phyloP scores from a whole-genome alignment of 2,797 vertebrate genomes.

The Gallinago stenura region DNA sequence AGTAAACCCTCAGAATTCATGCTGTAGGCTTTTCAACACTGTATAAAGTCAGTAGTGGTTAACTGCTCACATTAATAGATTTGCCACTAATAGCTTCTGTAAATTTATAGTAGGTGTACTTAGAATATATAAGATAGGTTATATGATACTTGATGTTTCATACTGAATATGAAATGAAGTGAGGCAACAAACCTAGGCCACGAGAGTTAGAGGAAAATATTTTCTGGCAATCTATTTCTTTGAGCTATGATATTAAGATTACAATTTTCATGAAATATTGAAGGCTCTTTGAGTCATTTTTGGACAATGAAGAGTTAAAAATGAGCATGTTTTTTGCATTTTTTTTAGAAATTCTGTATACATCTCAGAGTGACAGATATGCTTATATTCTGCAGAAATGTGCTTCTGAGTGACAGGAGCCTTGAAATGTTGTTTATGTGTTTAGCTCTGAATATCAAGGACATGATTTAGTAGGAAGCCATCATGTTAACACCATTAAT shows the following conservation, averaged over 20 bases:
- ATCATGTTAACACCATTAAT: slow-evolving; percentile 73
- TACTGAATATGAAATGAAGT: neutral
- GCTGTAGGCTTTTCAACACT: neutral
- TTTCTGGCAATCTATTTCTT: slow-evolving; percentile 3
- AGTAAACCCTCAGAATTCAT: neutral
- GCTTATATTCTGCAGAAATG: slow-evolving; percentile 67
- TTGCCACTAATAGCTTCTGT: neutral
- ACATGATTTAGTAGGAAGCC: slow-evolving; percentile 51
- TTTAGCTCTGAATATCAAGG: slow-evolving; percentile 71
- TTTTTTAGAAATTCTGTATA: neutral
- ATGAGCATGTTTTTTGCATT: slow-evolving; percentile 25
- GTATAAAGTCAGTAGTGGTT: neutral
- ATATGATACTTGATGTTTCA: slow-evolving; percentile 8
- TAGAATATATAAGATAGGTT: neutral
- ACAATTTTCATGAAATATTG: slow-evolving; percentile 40
- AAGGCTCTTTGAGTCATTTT: slow-evolving; percentile 9
- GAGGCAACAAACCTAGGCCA: neutral
- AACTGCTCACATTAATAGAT: neutral
- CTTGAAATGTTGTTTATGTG: slow-evolving; percentile 68
- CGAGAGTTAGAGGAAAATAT: neutral
- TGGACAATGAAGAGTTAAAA: slow-evolving; percentile 65
- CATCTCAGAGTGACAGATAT: slow-evolving; percentile 65
- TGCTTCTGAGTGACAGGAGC: slow-evolving; percentile 66
- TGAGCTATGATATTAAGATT: slow-evolving; percentile 32
- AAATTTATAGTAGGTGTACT: neutral